Conservation (phyloP, 2,113 vertebrate genomes). For the Peucedramus taeniatus region DNA sequence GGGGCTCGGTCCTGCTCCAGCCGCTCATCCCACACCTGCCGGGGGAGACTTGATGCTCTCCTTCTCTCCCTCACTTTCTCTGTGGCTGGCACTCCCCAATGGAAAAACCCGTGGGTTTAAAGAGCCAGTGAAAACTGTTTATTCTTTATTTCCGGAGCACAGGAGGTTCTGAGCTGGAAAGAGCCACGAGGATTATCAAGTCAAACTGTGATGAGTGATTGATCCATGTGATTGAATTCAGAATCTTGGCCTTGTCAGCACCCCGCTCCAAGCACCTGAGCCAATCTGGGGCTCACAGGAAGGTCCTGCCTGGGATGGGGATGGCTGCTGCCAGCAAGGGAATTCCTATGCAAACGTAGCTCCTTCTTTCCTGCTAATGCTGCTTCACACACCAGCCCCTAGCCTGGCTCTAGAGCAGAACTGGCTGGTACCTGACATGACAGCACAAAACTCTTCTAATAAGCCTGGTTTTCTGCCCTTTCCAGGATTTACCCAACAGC, state of each 20-base stretch:
- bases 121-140: background rate
- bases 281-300: background rate
- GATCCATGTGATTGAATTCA: too few relatives aligned
- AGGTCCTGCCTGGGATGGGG: background rate
- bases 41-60: too few relatives aligned
- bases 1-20: too few relatives aligned
- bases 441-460: conserved; percentile 58
- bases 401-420: conserved; percentile 49
- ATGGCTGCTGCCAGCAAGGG: background rate
- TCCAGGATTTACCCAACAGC: conserved; percentile 19
- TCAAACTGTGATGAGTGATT: fast-evolving
- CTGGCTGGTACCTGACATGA: conserved; percentile 53
- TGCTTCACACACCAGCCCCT: background rate
- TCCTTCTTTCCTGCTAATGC: background rate
- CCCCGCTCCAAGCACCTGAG: background rate
- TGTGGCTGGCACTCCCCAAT: fast-evolving
- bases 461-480: conserved; percentile 77
- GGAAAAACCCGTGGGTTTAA: background rate
- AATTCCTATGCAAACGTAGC: background rate
- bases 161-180: background rate
- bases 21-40: background rate
- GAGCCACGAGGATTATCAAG: background rate
- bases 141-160: background rate
- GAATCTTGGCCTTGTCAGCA: too few relatives aligned
- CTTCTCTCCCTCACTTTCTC: too few relatives aligned